Conservation (phyloP, 1,140 invertebrate species). For the Pollicipes pollicipes region DNA sequence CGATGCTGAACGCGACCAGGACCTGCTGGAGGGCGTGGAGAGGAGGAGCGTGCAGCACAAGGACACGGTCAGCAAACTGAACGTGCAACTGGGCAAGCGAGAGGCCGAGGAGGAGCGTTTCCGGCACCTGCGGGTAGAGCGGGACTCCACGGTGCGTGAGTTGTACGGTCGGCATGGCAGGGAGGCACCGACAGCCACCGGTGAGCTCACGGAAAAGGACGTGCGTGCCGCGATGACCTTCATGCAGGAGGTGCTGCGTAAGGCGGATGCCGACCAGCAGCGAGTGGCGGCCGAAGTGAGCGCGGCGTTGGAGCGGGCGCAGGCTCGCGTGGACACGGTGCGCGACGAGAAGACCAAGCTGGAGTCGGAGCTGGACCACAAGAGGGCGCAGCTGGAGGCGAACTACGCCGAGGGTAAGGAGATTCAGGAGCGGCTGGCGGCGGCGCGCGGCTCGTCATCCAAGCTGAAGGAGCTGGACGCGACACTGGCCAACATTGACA, state of each 20-base stretch:
- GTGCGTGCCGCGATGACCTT: neutral
- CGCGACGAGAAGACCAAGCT: neutral
- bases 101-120: neutral
- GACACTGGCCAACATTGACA: neutral
- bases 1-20: neutral
- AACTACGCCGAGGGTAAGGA: neutral
- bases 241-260: neutral
- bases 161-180: neutral
- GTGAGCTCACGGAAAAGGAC: neutral
- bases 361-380: neutral
- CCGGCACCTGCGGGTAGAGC: neutral
- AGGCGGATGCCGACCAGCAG: neutral
- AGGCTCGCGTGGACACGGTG: neutral
- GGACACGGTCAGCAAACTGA: neutral
- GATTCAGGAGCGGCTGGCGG: neutral
- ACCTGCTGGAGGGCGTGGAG: neutral
- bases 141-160: neutral
- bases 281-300: neutral
- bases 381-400: neutral
- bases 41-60: neutral
- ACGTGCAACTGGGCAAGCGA: neutral
- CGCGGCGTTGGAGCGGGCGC: neutral
- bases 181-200: neutral
- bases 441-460: neutral
- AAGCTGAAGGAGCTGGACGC: neutral